Percentiles rank a stretch among this genome's conserved stretches.
phyloP scores from a whole-genome alignment of 2,888 invertebrate species.

The Dicycla oo region DNA sequence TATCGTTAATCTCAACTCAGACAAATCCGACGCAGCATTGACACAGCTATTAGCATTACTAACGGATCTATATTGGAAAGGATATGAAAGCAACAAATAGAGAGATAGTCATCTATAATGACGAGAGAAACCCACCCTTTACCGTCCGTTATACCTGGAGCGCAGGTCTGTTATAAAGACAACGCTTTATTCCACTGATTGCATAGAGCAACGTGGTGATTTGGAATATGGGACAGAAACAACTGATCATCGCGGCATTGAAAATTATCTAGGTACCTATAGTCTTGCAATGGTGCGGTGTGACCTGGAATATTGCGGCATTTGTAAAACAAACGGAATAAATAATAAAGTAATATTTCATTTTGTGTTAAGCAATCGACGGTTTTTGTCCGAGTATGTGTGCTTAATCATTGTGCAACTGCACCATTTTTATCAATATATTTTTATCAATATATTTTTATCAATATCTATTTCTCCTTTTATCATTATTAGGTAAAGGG shows the following conservation, averaged over 20 bases:
- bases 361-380: background rate
- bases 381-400: background rate
- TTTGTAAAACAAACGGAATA: background rate
- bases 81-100: conserved; percentile 56
- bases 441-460: background rate
- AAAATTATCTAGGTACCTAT: background rate
- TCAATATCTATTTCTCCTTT: background rate
- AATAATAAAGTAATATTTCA: background rate
- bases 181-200: conserved; percentile 67
- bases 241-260: conserved; percentile 21
- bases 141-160: conserved; percentile 68
- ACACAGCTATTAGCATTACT: conserved; percentile 15
- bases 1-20: conserved; percentile 9
- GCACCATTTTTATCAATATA: background rate
- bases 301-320: background rate
- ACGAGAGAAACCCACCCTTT: conserved; percentile 68
- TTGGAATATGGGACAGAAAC: conserved; percentile 44
- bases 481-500: background rate
- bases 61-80: conserved; percentile 50
- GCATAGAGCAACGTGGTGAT: conserved; percentile 37
- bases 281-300: background rate
- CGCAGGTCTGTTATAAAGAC: conserved; percentile 40
- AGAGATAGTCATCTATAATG: conserved; percentile 53
- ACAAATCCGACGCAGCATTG: conserved; percentile 32
- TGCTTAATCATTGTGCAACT: background rate